Percentiles rank a stretch among this genome's conserved stretches.
These are phyloP conservation scores for Branchipolynoe longqiensis DNA, from an alignment of 2,888 invertebrate species.

Conservation along the genomic window DNA sequence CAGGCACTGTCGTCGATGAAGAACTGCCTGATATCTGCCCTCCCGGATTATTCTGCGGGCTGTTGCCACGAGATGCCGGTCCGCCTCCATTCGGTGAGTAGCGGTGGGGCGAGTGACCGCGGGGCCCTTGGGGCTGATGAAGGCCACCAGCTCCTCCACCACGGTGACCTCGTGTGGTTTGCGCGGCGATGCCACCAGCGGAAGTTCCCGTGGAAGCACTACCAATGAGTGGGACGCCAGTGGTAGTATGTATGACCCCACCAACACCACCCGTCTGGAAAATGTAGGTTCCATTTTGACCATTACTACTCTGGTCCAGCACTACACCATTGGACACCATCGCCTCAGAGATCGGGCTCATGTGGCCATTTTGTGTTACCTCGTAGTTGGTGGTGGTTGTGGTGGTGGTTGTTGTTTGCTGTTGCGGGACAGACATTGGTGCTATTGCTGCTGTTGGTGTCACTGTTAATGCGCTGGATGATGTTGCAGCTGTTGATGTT, in stretches of 20 bases:
- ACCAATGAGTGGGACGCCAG: constrained; percentile 18
- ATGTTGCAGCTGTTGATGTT: neutral
- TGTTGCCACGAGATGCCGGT: constrained; percentile 53
- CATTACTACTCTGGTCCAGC: constrained; percentile 26
- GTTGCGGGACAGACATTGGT: neutral
- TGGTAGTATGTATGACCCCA: constrained; percentile 22
- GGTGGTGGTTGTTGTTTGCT: neutral
- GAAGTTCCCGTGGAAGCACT: neutral
- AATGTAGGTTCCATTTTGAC: constrained; percentile 27
- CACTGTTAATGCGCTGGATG: neutral
- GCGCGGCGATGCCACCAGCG: neutral
- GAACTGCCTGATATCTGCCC: neutral
- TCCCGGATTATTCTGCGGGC: constrained; percentile 45
- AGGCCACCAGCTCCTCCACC: neutral
- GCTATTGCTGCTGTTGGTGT: neutral
- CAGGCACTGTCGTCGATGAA: neutral
- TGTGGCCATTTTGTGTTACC: constrained; percentile 60
- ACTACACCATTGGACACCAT: constrained; percentile 46
- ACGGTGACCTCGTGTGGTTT: neutral
- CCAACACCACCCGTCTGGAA: constrained; percentile 2
- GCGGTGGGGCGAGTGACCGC: constrained; percentile 59
- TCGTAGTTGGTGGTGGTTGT: constrained; percentile 7
- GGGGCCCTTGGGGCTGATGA: constrained; percentile 23
- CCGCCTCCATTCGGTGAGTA: constrained; percentile 57
- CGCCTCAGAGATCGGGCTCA: constrained; percentile 57